phyloP scores from a whole-genome alignment of 2,797 vertebrate species.

The Amblyraja radiata region DNA sequence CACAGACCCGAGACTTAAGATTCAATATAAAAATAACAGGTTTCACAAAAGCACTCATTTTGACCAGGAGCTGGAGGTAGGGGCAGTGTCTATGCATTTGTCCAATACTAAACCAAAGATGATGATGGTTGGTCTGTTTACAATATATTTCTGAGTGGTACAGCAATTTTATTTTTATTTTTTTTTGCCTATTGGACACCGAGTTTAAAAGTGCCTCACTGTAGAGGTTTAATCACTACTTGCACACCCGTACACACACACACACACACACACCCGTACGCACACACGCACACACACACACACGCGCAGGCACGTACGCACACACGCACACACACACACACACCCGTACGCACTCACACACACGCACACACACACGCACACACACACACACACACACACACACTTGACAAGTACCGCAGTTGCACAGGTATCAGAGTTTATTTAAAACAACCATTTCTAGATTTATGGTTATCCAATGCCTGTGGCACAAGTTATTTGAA shows the following conservation, averaged over 20 bases:
- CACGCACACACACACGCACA: neutral
- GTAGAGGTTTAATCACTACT: conserved; percentile 39
- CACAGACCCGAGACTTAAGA: conserved; percentile 44
- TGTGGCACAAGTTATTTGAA: neutral
- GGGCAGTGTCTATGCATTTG: conserved; percentile 76
- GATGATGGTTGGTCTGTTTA: conserved; percentile 51
- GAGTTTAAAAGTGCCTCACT: conserved; percentile 49
- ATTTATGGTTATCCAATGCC: neutral
- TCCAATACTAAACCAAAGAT: conserved; percentile 89
- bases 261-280: neutral
- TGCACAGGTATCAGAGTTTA: neutral
- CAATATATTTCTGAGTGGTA: conserved; percentile 23
- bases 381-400: neutral
- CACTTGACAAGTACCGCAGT: neutral
- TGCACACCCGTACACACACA: too few species aligned
- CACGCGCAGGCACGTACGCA: neutral
- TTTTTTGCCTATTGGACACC: conserved; percentile 39
- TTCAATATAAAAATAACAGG: neutral
- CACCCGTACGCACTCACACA: neutral
- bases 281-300: neutral
- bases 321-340: neutral
- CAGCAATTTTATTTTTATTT: neutral
- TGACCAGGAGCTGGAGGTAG: conserved; percentile 15
- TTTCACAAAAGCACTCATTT: conserved; percentile 5
- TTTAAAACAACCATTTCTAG: neutral